Percentiles rank a stretch among this genome's conserved stretches.
phyloP scores from a whole-genome alignment of 2,113 vertebrate genomes.

The Gallinago paraguaiae region DNA sequence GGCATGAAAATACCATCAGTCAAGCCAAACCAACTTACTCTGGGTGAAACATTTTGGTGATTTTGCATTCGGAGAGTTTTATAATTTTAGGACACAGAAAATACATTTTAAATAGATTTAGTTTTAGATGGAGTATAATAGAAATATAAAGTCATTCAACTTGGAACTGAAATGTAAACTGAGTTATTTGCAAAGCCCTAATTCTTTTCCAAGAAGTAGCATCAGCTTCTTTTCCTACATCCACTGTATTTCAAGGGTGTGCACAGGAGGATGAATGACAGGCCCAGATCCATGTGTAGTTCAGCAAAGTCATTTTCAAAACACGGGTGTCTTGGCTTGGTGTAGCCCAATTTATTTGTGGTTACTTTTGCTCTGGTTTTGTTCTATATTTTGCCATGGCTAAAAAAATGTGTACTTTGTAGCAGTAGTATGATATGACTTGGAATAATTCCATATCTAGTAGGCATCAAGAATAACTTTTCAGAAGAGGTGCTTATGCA shows the following conservation, averaged over 20 bases:
- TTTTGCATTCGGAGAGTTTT: not conserved
- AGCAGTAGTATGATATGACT: not conserved
- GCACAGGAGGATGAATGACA: not conserved
- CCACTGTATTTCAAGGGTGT: not conserved
- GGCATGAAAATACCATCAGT: not conserved
- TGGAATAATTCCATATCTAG: not conserved
- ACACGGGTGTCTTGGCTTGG: not conserved
- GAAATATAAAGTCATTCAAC: not conserved
- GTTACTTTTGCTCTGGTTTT: not conserved
- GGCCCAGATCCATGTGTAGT: not conserved
- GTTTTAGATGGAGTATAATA: not conserved
- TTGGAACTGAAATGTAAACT: not conserved
- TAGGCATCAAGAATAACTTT: not conserved
- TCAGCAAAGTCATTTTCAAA: not conserved
- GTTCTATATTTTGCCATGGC: not conserved
- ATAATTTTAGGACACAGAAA: not conserved
- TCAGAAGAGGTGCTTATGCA: not conserved
- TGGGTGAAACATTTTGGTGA: not conserved
- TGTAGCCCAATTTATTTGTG: not conserved
- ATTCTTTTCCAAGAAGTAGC: not conserved
- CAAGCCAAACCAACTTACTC: not conserved
- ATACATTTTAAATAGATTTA: not conserved
- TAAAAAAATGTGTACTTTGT: not conserved
- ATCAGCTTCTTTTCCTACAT: not conserved
- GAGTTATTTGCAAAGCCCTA: not conserved